phyloP scores from a whole-genome alignment of 2,113 vertebrate genomes.

The Pteronura brasiliensis region DNA sequence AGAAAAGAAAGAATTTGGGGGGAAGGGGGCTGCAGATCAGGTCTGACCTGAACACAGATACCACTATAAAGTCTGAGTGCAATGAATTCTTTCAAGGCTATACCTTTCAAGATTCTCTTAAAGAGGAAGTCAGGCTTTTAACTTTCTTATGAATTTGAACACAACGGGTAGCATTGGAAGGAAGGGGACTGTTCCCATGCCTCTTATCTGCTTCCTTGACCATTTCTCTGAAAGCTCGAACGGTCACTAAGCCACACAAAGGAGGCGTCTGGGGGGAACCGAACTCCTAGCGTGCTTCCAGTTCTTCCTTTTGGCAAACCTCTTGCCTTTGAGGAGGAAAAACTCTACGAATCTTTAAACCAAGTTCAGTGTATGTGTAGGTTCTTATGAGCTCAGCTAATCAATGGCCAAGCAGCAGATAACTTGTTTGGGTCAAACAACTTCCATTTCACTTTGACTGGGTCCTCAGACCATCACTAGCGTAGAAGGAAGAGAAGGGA shows the following conservation, averaged over 20 bases:
- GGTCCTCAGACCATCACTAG: background rate
- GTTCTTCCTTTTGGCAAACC: background rate
- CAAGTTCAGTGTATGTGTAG: background rate
- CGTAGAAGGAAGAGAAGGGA: background rate
- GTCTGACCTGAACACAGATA: constrained; percentile 29
- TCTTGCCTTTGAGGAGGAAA: background rate
- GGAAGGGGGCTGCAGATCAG: background rate
- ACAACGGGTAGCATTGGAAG: constrained; percentile 52
- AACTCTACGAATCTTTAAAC: background rate
- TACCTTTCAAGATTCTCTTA: constrained; percentile 12
- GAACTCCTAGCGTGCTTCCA: background rate
- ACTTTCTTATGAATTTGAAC: constrained; percentile 56
- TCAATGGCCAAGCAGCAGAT: background rate
- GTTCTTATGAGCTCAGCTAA: background rate
- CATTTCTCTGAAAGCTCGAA: constrained; percentile 24
- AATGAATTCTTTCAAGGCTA: background rate
- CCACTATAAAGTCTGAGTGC: background rate
- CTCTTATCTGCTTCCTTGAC: background rate
- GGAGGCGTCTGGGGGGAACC: background rate
- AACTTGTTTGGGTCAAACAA: background rate
- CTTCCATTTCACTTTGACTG: background rate
- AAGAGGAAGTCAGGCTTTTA: constrained; percentile 23
- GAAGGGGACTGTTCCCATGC: background rate
- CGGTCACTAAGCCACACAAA: background rate
- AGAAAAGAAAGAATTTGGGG: background rate